These are phyloP conservation scores for Nesidiocoris tenuis DNA, from an alignment of 2,888 invertebrate genomes.

Conservation along the genomic window DNA sequence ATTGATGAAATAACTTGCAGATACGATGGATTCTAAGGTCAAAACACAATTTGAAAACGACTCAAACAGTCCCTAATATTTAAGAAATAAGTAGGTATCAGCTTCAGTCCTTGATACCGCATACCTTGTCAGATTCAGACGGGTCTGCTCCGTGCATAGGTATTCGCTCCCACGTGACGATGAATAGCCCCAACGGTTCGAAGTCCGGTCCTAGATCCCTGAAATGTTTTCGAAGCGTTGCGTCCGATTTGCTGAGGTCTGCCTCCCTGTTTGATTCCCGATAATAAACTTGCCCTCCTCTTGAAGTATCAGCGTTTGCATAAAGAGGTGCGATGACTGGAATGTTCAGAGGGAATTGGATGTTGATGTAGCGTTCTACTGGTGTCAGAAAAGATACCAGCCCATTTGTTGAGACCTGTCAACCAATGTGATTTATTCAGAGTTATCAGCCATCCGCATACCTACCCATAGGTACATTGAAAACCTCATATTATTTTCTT, in stretches of 20 bases:
- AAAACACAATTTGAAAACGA: too few species aligned
- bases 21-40: too few species aligned
- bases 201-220: slow-evolving; percentile 57
- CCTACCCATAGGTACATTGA: too few species aligned
- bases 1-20: too few species aligned
- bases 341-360: slow-evolving; percentile 85
- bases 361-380: slow-evolving; percentile 75
- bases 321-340: slow-evolving; percentile 88
- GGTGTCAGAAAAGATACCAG: slow-evolving; percentile 86
- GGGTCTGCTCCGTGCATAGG: slow-evolving; percentile 67
- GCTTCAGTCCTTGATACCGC: too few species aligned
- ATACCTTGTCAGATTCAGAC: not conserved
- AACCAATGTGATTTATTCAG: slow-evolving; percentile 49
- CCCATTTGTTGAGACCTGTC: slow-evolving; percentile 88
- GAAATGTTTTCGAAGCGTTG: slow-evolving; percentile 8
- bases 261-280: slow-evolving; percentile 49
- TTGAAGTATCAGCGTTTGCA: slow-evolving; percentile 82
- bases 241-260: slow-evolving; percentile 22
- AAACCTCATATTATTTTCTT: too few species aligned
- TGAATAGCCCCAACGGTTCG: slow-evolving; percentile 72
- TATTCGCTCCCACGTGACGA: slow-evolving; percentile 89
- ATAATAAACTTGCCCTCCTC: slow-evolving; percentile 68
- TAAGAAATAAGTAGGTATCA: too few species aligned
- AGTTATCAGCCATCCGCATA: too few species aligned
- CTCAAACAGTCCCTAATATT: too few species aligned